Conservation (phyloP, 1,140 invertebrate genomes). For the Lutraria rhynchaena region DNA sequence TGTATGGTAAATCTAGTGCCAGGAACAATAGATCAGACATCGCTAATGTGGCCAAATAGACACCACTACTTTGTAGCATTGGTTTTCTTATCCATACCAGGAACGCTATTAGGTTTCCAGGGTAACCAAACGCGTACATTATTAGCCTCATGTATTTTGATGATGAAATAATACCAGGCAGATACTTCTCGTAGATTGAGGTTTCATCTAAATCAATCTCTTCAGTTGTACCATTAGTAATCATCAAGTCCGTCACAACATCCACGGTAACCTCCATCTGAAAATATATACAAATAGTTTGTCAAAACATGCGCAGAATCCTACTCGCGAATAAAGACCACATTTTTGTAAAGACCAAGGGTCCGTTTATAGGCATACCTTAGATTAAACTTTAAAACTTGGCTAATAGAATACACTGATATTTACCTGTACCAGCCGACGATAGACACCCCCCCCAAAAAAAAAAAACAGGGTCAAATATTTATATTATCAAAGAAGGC, state of each 20-base stretch:
- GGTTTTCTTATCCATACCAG: constrained; percentile 79
- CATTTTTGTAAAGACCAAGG: too few relatives aligned
- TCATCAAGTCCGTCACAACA: not conserved
- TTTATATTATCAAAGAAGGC: too few relatives aligned
- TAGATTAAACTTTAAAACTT: too few relatives aligned
- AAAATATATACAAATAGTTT: constrained; percentile 21
- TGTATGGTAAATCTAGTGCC: constrained; percentile 74
- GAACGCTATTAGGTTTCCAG: constrained; percentile 79
- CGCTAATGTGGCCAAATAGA: constrained; percentile 80
- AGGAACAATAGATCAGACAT: constrained; percentile 79
- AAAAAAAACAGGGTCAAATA: too few relatives aligned
- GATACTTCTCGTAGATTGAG: constrained; percentile 61
- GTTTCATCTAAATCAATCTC: constrained; percentile 14
- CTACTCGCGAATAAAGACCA: too few relatives aligned
- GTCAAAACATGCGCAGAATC: too few relatives aligned
- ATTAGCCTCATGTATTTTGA: constrained; percentile 69
- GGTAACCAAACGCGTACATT: constrained; percentile 79
- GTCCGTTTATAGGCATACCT: too few relatives aligned
- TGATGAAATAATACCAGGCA: constrained; percentile 58
- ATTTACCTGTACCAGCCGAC: too few relatives aligned
- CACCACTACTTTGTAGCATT: constrained; percentile 80
- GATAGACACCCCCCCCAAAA: too few relatives aligned
- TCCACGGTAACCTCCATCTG: constrained; percentile 51
- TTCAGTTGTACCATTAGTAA: not conserved
- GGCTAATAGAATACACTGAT: too few relatives aligned